Evolutionary conservation across 2,888 invertebrate species (phyloP).

Genomic region (Drosophila siamana): DNA sequence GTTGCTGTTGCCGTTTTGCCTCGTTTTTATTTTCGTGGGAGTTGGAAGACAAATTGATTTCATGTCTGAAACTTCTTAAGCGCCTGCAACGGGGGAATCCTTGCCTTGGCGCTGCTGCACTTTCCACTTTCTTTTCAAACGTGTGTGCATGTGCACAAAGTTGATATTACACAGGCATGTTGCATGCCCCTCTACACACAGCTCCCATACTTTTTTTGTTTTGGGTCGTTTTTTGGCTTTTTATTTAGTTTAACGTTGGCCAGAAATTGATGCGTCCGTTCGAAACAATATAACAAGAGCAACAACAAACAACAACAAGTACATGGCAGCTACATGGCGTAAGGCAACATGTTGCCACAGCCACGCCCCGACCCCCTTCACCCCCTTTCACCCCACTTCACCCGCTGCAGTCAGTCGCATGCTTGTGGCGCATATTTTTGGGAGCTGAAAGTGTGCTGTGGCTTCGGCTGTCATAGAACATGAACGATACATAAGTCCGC

Average conservation of each 20-base stretch:
- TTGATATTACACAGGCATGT: slow-evolving; percentile 67
- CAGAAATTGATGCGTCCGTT: slow-evolving; percentile 74
- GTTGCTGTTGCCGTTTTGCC: too few relatives aligned
- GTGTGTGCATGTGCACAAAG: slow-evolving; percentile 46
- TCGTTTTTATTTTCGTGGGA: slow-evolving; percentile 74
- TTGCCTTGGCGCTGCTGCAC: slow-evolving; percentile 38
- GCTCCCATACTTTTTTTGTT: background rate
- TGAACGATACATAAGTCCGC: slow-evolving; percentile 43
- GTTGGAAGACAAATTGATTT: slow-evolving; percentile 82
- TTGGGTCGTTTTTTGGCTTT: slow-evolving; percentile 32
- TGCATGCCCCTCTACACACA: slow-evolving; percentile 28
- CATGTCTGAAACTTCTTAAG: slow-evolving; percentile 81
- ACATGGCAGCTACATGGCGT: slow-evolving; percentile 32
- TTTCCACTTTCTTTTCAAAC: slow-evolving; percentile 28
- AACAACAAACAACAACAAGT: slow-evolving; percentile 8
- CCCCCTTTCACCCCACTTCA: background rate
- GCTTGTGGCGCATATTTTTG: slow-evolving; percentile 67
- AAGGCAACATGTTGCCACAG: slow-evolving; percentile 72
- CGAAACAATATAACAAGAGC: slow-evolving; percentile 64
- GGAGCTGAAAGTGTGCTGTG: slow-evolving; percentile 54
- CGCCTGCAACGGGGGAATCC: slow-evolving; percentile 73
- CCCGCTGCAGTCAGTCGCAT: slow-evolving; percentile 49
- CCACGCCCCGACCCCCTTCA: slow-evolving; percentile 25
- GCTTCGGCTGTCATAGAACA: slow-evolving; percentile 63
- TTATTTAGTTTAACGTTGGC: slow-evolving; percentile 68